Evolutionary conservation across 2,113 vertebrate species (phyloP).

Genomic region (Psilopogon haemacephalus): DNA sequence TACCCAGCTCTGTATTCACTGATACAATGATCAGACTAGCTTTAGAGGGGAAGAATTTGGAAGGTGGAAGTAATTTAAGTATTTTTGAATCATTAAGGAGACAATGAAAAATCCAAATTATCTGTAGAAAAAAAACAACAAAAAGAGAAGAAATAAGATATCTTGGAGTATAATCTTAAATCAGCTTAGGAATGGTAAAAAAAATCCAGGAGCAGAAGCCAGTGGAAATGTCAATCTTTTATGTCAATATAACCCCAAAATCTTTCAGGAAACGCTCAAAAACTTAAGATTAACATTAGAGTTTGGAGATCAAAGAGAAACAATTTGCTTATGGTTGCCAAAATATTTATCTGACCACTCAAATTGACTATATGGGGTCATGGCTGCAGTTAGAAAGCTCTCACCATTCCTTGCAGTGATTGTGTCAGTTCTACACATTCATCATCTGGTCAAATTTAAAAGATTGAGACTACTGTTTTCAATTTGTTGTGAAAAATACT

Average conservation of each 20-base stretch:
- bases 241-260: background rate
- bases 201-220: background rate
- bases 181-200: background rate
- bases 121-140: background rate
- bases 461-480: background rate
- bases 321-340: background rate
- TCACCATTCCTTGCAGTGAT: background rate
- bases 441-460: background rate
- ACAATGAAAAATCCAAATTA: background rate
- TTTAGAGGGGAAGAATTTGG: background rate
- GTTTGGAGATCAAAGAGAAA: background rate
- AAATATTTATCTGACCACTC: background rate
- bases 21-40: background rate
- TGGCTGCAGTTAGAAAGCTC: background rate
- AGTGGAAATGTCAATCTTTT: background rate
- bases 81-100: background rate
- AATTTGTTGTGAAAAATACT: background rate
- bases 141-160: background rate
- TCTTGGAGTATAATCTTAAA: background rate
- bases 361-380: accelerated
- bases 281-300: background rate
- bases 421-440: background rate
- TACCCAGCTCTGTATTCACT: background rate
- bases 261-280: background rate
- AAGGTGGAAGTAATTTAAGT: background rate